Percentiles rank a stretch among this genome's conserved stretches.
Conservation (phyloP, 2,888 invertebrate species). For the Eupithecia abbreviata region DNA sequence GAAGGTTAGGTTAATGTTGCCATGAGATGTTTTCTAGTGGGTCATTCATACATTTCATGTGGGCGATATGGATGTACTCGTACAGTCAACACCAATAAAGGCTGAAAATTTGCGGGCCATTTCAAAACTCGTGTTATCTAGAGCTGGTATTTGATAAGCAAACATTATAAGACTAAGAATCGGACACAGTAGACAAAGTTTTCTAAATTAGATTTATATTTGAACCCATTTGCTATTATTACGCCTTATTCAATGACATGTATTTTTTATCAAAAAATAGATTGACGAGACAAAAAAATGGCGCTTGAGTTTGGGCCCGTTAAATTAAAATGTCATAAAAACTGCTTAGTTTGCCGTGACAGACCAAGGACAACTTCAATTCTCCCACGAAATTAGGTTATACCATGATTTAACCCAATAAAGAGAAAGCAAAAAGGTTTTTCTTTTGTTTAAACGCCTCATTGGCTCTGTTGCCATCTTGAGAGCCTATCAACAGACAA, state of each 20-base stretch:
- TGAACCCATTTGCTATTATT: background rate
- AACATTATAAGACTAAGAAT: too few species aligned
- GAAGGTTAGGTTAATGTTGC: slow-evolving; percentile 14
- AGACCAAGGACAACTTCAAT: too few species aligned
- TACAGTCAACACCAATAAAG: background rate
- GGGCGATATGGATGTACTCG: background rate
- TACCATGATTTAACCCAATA: too few species aligned
- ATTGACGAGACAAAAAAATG: too few species aligned
- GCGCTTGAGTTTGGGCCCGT: too few species aligned
- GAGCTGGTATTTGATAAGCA: background rate
- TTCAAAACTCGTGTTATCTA: background rate
- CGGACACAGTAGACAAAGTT: too few species aligned
- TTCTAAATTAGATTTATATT: background rate
- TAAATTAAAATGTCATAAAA: too few species aligned
- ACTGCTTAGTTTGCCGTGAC: too few species aligned
- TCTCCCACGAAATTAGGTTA: too few species aligned
- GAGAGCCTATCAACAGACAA: background rate
- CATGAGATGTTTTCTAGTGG: background rate
- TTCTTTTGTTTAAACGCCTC: background rate
- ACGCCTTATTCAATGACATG: too few species aligned
- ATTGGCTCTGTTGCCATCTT: background rate
- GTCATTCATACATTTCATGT: background rate
- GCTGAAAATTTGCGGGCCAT: background rate
- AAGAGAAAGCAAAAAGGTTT: background rate
- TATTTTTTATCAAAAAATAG: too few species aligned